A percentile compares a stretch with the other conserved stretches of the same genome.
Conservation (phyloP, 1,140 invertebrate species). For the Artemia franciscana region DNA sequence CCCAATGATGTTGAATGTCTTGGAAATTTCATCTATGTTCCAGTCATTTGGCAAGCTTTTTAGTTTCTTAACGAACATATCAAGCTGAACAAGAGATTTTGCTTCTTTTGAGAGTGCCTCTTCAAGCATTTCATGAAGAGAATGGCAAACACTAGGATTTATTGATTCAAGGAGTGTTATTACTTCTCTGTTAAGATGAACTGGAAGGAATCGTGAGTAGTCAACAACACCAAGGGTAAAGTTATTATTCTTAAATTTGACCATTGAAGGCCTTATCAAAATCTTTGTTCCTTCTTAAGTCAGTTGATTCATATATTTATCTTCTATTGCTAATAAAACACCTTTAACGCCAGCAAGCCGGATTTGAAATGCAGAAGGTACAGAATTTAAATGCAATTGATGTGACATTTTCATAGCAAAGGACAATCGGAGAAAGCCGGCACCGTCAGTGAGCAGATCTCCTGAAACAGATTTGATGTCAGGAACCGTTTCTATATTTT, state of each 20-base stretch:
- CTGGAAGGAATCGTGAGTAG: neutral
- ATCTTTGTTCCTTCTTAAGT: neutral
- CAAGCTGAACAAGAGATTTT: neutral
- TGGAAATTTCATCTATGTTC: neutral
- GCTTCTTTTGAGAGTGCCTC: neutral
- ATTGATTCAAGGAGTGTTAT: conserved; percentile 2
- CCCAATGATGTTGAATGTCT: neutral
- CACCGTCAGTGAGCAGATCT: too few species aligned
- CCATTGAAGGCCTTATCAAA: neutral
- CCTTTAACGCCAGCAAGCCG: too few species aligned
- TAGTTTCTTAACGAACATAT: neutral
- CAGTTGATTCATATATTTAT: neutral
- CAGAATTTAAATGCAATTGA: too few species aligned
- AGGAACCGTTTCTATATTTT: too few species aligned
- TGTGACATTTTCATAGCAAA: too few species aligned
- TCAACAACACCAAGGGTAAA: neutral
- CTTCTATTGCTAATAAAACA: neutral
- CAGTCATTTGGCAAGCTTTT: neutral
- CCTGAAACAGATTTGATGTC: too few species aligned
- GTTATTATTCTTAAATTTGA: neutral
- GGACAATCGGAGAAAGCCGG: too few species aligned
- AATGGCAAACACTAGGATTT: neutral
- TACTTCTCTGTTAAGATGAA: neutral
- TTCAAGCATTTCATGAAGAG: neutral
- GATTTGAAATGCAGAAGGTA: too few species aligned